Evolutionary conservation across 2,113 vertebrate genomes (phyloP), one percentile per base, ranked within the genome.

Genomic region (Noctilio leporinus): DNA sequence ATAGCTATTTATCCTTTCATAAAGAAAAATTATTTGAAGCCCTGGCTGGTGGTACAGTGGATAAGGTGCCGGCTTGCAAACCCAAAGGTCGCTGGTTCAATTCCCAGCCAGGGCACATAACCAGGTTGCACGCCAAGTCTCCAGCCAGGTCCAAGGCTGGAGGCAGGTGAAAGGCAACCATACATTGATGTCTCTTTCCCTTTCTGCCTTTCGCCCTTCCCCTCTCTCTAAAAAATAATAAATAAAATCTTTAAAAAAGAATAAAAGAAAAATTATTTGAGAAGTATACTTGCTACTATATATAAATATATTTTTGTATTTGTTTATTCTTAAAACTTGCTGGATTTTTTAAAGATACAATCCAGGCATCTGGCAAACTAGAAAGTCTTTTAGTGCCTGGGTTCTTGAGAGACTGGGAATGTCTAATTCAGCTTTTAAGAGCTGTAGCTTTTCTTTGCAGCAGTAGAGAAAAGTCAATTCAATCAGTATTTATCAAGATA

Each of bases 291-390:
- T 76, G 30, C 47, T 51, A n/a, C 73, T n/a, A 33, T 90, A 26
- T 78, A 28, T 62, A 28, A 62, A 10, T 62, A 30, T 38, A 70
- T 73, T 59, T 96, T 88, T 92, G 0, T 91, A 82, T 57, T 87
- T 75, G 38, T 45, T 57, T 72, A 30, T 95, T 89, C 55, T 95
- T 59, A 94, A 86, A 85, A 89, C 64, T 83, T 95, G 20, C 47
- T 65, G 40, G 35, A 70, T 65, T 91, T 89, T 81, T 38, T 57
- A 86, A 84, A 92, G 30, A 65, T 30, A 64, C 16, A 89, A 75
- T 62, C 28, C 22, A 91, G 78, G 7, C 30, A 84, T 10, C 51
- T 76, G 45, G 59, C 67, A 49, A 75, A 92, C 26, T 72, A n/a
- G 35, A 6, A 80, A 92, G 10, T 64, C 53, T 80, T 64, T 75